phyloP scores from a whole-genome alignment of 2,888 invertebrate genomes.

The Eubasilissa splendida region DNA sequence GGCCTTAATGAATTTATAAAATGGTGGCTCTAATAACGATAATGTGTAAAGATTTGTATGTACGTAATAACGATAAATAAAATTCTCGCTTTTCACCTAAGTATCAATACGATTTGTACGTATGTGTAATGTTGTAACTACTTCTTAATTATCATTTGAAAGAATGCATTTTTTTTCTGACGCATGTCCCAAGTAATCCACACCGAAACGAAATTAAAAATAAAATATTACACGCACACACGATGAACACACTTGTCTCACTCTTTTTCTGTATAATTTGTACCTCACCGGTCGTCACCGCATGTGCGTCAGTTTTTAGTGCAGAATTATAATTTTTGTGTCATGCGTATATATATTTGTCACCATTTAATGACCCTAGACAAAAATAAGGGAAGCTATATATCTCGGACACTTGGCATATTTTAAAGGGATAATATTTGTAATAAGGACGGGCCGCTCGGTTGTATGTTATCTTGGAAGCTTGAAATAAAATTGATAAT shows the following conservation, averaged over 20 bases:
- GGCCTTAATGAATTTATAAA: background rate
- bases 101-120: slow-evolving; percentile 21
- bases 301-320: slow-evolving; percentile 12
- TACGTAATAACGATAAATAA: slow-evolving; percentile 20
- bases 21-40: slow-evolving; percentile 25
- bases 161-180: background rate
- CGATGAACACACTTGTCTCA: too few species aligned
- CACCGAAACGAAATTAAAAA: background rate
- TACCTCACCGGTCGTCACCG: background rate
- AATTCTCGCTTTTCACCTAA: slow-evolving; percentile 10
- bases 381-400: too few species aligned
- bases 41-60: slow-evolving; percentile 28
- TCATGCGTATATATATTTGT: background rate
- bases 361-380: too few species aligned
- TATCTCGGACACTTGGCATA: background rate
- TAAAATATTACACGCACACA: slow-evolving; percentile 9
- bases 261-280: slow-evolving; percentile 10
- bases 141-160: background rate
- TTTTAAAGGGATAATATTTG: slow-evolving; percentile 21
- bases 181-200: background rate
- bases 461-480: slow-evolving; percentile 36
- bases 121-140: slow-evolving; percentile 16
- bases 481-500: slow-evolving; percentile 41
- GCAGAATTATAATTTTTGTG: slow-evolving; percentile 11
- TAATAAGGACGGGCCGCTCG: slow-evolving; percentile 14